Conservation (phyloP, 2,797 vertebrate genomes). For the Acrossocheilus wenchowensis region DNA sequence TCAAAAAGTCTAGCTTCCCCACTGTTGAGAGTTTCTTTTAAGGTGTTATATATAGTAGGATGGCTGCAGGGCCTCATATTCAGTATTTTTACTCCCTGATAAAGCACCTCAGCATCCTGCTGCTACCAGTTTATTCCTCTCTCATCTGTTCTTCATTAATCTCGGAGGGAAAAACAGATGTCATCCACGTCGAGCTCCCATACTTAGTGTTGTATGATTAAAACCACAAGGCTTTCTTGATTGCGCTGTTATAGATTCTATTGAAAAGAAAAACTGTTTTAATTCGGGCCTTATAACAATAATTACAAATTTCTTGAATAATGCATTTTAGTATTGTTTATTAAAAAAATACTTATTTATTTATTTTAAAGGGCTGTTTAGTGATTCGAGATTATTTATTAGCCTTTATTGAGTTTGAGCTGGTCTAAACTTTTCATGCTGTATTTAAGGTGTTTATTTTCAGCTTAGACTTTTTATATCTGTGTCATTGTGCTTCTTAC, state of each 20-base stretch:
- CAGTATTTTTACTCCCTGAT: conserved; percentile 53
- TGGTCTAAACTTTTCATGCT: not conserved
- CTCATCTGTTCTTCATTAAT: conserved; percentile 44
- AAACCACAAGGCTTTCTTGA: conserved; percentile 10
- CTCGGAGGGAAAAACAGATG: conserved; percentile 27
- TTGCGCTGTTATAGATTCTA: not conserved
- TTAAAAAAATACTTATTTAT: not conserved
- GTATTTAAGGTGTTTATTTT: not conserved
- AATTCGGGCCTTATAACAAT: not conserved
- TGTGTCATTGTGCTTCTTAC: not conserved
- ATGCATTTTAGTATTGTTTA: not conserved
- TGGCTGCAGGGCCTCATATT: conserved; percentile 62
- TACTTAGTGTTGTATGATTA: not conserved
- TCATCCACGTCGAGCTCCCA: not conserved
- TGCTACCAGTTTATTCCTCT: conserved; percentile 28
- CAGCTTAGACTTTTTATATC: not conserved
- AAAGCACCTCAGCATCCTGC: conserved; percentile 38
- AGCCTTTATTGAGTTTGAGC: not conserved
- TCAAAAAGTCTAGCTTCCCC: conserved; percentile 65
- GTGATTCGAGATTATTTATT: not conserved
- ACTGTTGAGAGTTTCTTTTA: conserved; percentile 64
- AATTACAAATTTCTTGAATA: not conserved
- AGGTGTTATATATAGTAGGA: conserved; percentile 69
- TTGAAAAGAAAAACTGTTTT: not conserved
- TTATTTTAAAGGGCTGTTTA: not conserved